Evolutionary conservation across 2,888 invertebrate genomes (phyloP).

Genomic region (Bunonema sp.): DNA sequence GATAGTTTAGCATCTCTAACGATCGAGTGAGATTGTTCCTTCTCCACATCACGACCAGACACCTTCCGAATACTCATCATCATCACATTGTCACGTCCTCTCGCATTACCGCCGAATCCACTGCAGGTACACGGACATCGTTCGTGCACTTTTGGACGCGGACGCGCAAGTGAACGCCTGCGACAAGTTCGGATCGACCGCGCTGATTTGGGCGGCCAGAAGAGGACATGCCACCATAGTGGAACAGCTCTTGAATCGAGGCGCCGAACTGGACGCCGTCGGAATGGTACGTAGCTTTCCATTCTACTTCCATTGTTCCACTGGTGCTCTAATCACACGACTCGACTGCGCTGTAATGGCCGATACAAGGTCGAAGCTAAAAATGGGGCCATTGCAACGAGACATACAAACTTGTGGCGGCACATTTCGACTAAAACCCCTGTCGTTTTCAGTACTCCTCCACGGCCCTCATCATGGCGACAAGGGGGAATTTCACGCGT

Average conservation of each 20-base stretch:
- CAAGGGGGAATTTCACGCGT: conserved; percentile 77
- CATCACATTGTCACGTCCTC: too few species aligned
- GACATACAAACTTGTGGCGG: conserved; percentile 54
- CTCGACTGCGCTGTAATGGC: background rate
- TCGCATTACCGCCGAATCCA: too few species aligned
- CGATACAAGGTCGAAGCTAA: background rate
- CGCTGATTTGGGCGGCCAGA: conserved; percentile 88
- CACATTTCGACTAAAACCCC: conserved; percentile 6
- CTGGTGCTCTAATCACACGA: too few species aligned
- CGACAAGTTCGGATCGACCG: conserved; percentile 46
- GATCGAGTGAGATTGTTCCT: too few species aligned
- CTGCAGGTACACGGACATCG: conserved; percentile 68
- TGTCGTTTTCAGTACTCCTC: conserved; percentile 66
- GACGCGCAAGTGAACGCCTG: conserved; percentile 50
- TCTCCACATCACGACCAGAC: too few species aligned
- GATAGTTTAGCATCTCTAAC: too few species aligned
- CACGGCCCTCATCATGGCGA: conserved; percentile 81
- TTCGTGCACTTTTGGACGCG: conserved; percentile 64
- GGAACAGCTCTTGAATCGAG: conserved; percentile 65
- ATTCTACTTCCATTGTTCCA: conserved; percentile 71
- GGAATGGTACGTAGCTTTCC: conserved; percentile 67
- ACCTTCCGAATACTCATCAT: too few species aligned
- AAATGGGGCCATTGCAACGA: conserved; percentile 1
- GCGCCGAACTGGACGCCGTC: conserved; percentile 72
- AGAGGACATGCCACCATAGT: conserved; percentile 59